These are phyloP conservation scores for Nibea albiflora DNA, from an alignment of 2,113 vertebrate species.

Conservation along the genomic window DNA sequence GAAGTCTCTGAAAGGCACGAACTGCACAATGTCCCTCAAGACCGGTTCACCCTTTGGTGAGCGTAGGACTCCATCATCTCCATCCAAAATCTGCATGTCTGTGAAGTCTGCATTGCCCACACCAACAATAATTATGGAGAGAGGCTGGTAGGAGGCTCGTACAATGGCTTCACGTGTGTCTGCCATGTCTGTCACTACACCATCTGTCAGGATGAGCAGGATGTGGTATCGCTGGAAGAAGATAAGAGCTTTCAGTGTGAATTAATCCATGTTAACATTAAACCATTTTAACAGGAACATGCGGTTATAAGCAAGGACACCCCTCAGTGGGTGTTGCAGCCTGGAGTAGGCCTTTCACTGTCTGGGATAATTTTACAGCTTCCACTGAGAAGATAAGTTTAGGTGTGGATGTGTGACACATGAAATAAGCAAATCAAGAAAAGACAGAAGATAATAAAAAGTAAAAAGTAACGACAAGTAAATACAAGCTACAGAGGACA, in stretches of 20 bases:
- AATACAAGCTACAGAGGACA: background rate
- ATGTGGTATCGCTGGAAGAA: slow-evolving; percentile 91
- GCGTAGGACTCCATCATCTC: slow-evolving; percentile 90
- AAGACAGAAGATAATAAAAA: slow-evolving; percentile 17
- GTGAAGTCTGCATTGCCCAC: slow-evolving; percentile 97
- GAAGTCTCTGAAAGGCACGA: slow-evolving; percentile 96
- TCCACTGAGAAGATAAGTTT: slow-evolving; percentile 13
- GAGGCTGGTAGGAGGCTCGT: slow-evolving; percentile 92
- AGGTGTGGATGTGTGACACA: background rate
- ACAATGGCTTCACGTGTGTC: slow-evolving; percentile 96
- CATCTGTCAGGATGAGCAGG: slow-evolving; percentile 95
- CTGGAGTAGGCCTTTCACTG: slow-evolving; percentile 42
- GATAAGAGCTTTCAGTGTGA: slow-evolving; percentile 42
- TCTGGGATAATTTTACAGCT: slow-evolving; percentile 38
- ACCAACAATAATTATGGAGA: slow-evolving; percentile 96
- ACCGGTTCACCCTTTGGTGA: slow-evolving; percentile 92
- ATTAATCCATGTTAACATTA: slow-evolving; percentile 31
- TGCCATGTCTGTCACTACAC: slow-evolving; percentile 95
- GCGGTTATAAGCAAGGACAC: slow-evolving; percentile 33
- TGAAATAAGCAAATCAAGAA: slow-evolving; percentile 15
- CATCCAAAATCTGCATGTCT: slow-evolving; percentile 96
- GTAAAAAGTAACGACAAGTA: background rate
- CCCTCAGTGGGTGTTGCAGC: slow-evolving; percentile 23
- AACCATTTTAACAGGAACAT: slow-evolving; percentile 13
- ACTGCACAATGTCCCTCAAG: slow-evolving; percentile 94